A percentile compares a stretch with the other conserved stretches of the same genome.
Conservation (phyloP, 2,888 invertebrate species). For the Cephus nigrinus region DNA sequence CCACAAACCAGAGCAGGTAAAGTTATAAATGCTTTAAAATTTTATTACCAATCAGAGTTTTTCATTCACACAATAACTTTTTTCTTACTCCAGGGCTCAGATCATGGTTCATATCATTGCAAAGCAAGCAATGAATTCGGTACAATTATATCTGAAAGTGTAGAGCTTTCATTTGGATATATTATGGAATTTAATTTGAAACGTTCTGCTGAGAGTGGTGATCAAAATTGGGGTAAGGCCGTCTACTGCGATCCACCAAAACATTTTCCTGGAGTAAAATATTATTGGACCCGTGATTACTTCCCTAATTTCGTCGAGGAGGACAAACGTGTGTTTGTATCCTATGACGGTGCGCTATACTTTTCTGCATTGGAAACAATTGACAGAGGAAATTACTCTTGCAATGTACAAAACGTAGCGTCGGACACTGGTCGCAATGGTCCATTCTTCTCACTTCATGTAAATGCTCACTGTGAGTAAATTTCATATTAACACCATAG, state of each 20-base stretch:
- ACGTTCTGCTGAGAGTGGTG: constrained; percentile 84
- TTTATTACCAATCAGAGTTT: background rate
- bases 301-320: constrained; percentile 95
- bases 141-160: constrained; percentile 87
- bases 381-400: constrained; percentile 90
- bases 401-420: constrained; percentile 88
- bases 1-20: constrained; percentile 79
- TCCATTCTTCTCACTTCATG: constrained; percentile 85
- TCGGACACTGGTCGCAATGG: constrained; percentile 91
- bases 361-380: constrained; percentile 93
- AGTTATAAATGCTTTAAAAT: background rate
- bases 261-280: constrained; percentile 88
- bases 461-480: constrained; percentile 81
- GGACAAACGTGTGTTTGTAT: constrained; percentile 92
- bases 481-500: constrained; percentile 2
- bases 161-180: constrained; percentile 86
- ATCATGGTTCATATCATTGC: constrained; percentile 92
- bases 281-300: constrained; percentile 90
- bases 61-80: background rate
- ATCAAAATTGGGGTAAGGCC: constrained; percentile 94
- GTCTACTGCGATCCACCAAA: constrained; percentile 94
- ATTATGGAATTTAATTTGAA: constrained; percentile 92
- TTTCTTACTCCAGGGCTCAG: constrained; percentile 69
- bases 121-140: constrained; percentile 92
- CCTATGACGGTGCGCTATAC: constrained; percentile 92